These are phyloP conservation scores for Pediacus dermestoides DNA, from an alignment of 2,888 invertebrate genomes.

Conservation along the genomic window DNA sequence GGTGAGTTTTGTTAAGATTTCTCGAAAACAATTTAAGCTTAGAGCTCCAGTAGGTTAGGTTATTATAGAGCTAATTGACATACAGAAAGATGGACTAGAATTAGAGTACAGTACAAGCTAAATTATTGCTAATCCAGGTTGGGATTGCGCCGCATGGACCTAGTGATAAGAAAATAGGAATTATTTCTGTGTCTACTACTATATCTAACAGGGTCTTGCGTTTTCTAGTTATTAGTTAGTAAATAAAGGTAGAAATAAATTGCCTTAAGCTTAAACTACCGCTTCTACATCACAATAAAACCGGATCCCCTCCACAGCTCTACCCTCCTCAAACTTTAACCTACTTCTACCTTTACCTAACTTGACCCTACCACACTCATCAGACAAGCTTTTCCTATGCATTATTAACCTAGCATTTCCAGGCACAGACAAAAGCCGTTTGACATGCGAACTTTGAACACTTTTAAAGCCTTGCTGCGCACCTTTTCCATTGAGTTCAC, in stretches of 20 bases:
- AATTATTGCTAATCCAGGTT: slow-evolving; percentile 19
- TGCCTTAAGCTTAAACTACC: no score
- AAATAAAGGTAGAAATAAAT: no score
- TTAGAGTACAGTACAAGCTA: slow-evolving; percentile 22
- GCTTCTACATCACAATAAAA: no score
- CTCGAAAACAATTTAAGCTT: no score
- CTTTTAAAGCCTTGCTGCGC: slow-evolving; percentile 28
- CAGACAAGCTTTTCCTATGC: slow-evolving; percentile 6
- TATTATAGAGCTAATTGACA: slow-evolving; percentile 15
- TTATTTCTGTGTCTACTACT: no score
- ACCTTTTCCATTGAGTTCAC: slow-evolving; percentile 48
- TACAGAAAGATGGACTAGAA: no score
- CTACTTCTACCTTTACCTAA: neutral
- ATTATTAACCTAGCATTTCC: slow-evolving; percentile 2
- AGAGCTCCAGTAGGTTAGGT: slow-evolving; percentile 16
- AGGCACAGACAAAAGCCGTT: no score
- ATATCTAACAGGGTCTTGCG: no score
- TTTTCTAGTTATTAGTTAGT: no score
- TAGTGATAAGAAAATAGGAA: slow-evolving; percentile 21
- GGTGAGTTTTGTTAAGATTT: no score
- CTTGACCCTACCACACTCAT: neutral
- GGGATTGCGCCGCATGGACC: slow-evolving; percentile 18
- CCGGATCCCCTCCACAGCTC: no score
- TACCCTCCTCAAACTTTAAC: slow-evolving; percentile 6
- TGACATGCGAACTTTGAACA: no score